These are phyloP conservation scores for Dynastes maya DNA, from an alignment of 2,888 invertebrate genomes.

Conservation along the genomic window DNA sequence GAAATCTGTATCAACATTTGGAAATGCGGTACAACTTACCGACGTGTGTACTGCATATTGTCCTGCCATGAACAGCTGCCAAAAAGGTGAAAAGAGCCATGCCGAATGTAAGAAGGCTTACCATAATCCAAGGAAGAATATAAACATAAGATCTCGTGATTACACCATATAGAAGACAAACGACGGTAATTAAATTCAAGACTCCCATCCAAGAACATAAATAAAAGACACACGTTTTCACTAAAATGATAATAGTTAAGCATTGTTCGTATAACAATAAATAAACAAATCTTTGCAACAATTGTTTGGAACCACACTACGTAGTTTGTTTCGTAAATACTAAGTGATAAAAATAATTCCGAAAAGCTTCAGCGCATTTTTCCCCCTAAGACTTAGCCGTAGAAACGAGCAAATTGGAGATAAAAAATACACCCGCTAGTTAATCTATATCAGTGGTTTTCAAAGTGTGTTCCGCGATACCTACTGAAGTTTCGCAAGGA, in stretches of 20 bases:
- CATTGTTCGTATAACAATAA: neutral
- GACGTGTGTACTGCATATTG: constrained; percentile 1
- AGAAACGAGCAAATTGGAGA: too few species aligned
- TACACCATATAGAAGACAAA: constrained; percentile 61
- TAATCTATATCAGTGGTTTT: too few species aligned
- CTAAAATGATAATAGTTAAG: constrained; percentile 53
- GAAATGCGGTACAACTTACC: constrained; percentile 19
- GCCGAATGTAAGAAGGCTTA: constrained; percentile 54
- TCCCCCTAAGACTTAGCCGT: too few species aligned
- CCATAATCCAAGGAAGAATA: constrained; percentile 61
- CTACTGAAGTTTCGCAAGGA: too few species aligned
- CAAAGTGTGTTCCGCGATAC: too few species aligned
- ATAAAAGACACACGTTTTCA: constrained; percentile 59
- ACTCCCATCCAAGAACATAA: constrained; percentile 61
- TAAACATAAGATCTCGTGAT: constrained; percentile 59
- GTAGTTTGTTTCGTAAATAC: too few species aligned
- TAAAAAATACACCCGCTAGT: too few species aligned
- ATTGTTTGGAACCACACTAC: too few species aligned
- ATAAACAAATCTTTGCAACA: neutral
- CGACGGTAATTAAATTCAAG: constrained; percentile 59
- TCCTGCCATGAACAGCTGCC: constrained; percentile 12
- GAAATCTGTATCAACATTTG: too few species aligned
- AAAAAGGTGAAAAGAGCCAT: constrained; percentile 39
- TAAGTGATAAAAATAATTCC: too few species aligned
- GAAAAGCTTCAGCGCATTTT: too few species aligned